Percentiles rank a stretch among this genome's conserved stretches.
Evolutionary conservation across 2,888 invertebrate genomes (phyloP).

Genomic region (Drosophila rubida): DNA sequence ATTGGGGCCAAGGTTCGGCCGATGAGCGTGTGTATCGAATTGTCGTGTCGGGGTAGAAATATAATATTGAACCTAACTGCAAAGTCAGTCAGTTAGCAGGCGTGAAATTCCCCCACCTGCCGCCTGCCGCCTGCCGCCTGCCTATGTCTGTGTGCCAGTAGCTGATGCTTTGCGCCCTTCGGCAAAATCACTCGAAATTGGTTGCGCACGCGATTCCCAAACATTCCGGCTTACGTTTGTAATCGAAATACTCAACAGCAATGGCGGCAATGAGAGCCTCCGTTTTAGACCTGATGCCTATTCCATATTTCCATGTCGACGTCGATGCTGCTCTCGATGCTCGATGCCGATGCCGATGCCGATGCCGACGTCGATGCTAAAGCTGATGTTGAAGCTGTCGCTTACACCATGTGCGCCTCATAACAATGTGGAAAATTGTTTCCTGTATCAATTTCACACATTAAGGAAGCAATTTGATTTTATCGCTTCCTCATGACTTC

Average conservation of each 20-base stretch:
- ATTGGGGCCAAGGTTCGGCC: slow-evolving; percentile 32
- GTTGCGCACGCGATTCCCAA: slow-evolving; percentile 48
- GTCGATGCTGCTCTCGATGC: slow-evolving; percentile 27
- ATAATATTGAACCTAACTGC: slow-evolving; percentile 67
- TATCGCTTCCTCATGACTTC: slow-evolving; percentile 83
- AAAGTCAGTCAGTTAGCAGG: slow-evolving; percentile 62
- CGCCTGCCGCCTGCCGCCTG: not conserved
- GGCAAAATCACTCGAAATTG: slow-evolving; percentile 61
- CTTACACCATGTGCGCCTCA: slow-evolving; percentile 74
- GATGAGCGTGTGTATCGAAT: slow-evolving; percentile 38
- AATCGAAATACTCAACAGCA: slow-evolving; percentile 62
- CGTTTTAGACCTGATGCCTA: slow-evolving; percentile 41
- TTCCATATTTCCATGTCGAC: slow-evolving; percentile 40
- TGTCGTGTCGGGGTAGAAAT: slow-evolving; percentile 55
- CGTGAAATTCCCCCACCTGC: slow-evolving; percentile 36
- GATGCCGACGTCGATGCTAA: slow-evolving; percentile 16
- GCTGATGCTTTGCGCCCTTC: slow-evolving; percentile 26
- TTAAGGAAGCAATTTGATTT: slow-evolving; percentile 85
- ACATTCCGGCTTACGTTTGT: slow-evolving; percentile 61
- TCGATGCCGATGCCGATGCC: slow-evolving; percentile 20
- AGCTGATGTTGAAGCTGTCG: slow-evolving; percentile 10
- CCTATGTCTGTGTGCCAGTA: slow-evolving; percentile 4
- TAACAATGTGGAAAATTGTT: slow-evolving; percentile 84
- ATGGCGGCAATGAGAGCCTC: slow-evolving; percentile 37
- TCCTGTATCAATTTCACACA: slow-evolving; percentile 85